Evolutionary conservation across 2,113 vertebrate species (phyloP), one percentile per base, ranked within the genome.

Genomic region (Oncorhynchus nerka): DNA sequence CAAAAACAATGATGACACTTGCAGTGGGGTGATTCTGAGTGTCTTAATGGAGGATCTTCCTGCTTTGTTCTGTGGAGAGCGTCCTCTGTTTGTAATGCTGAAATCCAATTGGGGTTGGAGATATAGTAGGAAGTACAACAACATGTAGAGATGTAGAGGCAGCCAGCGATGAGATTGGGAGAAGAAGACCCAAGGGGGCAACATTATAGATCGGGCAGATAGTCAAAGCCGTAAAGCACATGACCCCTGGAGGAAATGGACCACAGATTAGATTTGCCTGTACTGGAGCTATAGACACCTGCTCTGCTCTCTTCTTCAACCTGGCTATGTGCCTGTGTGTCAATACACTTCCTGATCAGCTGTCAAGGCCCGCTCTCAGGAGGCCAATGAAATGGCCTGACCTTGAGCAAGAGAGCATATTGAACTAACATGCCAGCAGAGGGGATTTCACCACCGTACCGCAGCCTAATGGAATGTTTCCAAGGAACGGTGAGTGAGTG

Each of bases 351-450:
- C 13, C 48, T 59, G 74, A 75, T 71, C 74, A 76, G 75, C 78
- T 79, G 77, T 76, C 75, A 79, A 70, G 45, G 51, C 51, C 71
- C 16, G 26, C 73, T 75, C 81, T 77, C 78, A 12, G 75, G 83
- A 77, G 85, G 73, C 80, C 71, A 76, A 71, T 64, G 71, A 82
- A 86, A 79, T n/a, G 28, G 1, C 74, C 64, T 82, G 79, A 87
- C 84, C 84, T 87, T 86, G 80, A 79, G 73, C 75, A 62, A 68
- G 39, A 11, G 39, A 45, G 72, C 19, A 79, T 69, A 84, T 28
- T 45, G 39, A 45, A 45, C 2, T 45, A 45, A 45, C 39, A 45
- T 45, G 39, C 8, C 39, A 45, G 39, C 2, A 45, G 39, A 49
- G 48, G 9, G 13, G 12, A 49, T 49, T 49, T 9, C 8, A 80